Evolutionary conservation across 2,113 vertebrate genomes (phyloP), one percentile per base, ranked within the genome.

Genomic region (Fregata magnificens): DNA sequence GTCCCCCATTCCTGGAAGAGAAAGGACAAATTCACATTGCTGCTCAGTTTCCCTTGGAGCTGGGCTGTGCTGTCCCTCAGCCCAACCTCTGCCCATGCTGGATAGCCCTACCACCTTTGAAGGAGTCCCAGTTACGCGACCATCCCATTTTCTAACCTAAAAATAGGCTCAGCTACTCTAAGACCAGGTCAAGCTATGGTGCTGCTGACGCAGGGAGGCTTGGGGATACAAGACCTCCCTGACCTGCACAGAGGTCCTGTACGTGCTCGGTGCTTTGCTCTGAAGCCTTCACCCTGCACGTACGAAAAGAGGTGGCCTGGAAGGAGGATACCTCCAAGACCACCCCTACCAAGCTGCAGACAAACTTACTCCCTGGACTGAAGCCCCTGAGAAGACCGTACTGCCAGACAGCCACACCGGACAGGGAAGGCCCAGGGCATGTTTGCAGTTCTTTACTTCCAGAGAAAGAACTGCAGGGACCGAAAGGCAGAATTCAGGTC

Each of bases 1-100:
- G 97, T 72, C 28, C 99, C 99, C 99, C 99, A 99, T 92, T 99
- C 99, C 99, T 99, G 79, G 22, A 97, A 59, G 97, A 94, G 66
- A 90, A 78, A 94, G 79, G 47, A 95, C 44, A 97, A 26, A 73
- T n/a, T 77, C 32, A 38, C 15, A 47, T 58, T 9, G n/a, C 61
- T 61, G 34, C 45, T 56, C 22, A 19, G 34, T 22, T 62, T 52
- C 31, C 40, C 40, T 34, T 4, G 31, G 25, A 76, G n/a, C 20
- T 50, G 24, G 44, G 32, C 32, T 74, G 38, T 31, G 62, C 62
- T 81, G 38, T 32, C 20, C 77, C 44, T 34, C n/a, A 56, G 45
- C 25, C 45, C 29, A 45, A 79, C 56, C 38, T 47, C 87, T 61
- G 31, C 47, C 44, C 14, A 0, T 10, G 25, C 74, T 19, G 62